phyloP scores from a whole-genome alignment of 2,797 vertebrate species.

The Chiroxiphia lanceolata region DNA sequence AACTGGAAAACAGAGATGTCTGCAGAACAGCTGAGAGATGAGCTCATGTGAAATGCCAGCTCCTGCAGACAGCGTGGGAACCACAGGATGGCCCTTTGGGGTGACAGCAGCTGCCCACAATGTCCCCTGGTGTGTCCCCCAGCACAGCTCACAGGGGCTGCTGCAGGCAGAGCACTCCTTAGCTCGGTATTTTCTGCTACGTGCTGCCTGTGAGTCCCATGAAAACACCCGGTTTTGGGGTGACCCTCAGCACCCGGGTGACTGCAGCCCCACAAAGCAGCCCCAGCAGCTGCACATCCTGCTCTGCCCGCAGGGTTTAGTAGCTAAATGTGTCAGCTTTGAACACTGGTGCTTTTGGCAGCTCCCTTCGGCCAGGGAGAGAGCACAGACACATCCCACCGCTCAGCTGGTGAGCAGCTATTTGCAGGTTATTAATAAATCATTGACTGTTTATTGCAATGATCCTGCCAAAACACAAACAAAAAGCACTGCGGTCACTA shows the following conservation, averaged over 20 bases:
- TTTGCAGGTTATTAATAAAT: constrained; percentile 33
- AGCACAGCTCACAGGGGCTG: neutral
- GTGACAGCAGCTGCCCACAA: neutral
- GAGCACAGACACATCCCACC: neutral
- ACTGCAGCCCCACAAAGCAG: neutral
- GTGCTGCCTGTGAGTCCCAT: accelerated
- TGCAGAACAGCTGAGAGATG: accelerated
- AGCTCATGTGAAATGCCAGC: neutral
- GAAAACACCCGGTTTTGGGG: neutral
- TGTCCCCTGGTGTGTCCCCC: neutral
- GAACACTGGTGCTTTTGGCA: neutral
- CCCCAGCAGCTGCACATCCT: neutral
- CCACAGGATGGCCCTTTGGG: neutral
- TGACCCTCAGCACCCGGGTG: neutral
- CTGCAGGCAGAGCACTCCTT: neutral
- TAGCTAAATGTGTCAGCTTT: neutral
- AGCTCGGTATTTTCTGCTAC: accelerated
- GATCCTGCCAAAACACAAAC: neutral
- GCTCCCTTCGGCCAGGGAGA: neutral
- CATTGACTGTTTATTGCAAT: neutral
- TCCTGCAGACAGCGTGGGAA: accelerated
- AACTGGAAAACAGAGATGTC: neutral
- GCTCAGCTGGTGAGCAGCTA: neutral
- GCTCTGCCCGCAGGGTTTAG: neutral
- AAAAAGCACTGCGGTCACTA: neutral